These are phyloP conservation scores for Drosophila infuscata DNA, from an alignment of 2,888 invertebrate genomes.

Conservation along the genomic window DNA sequence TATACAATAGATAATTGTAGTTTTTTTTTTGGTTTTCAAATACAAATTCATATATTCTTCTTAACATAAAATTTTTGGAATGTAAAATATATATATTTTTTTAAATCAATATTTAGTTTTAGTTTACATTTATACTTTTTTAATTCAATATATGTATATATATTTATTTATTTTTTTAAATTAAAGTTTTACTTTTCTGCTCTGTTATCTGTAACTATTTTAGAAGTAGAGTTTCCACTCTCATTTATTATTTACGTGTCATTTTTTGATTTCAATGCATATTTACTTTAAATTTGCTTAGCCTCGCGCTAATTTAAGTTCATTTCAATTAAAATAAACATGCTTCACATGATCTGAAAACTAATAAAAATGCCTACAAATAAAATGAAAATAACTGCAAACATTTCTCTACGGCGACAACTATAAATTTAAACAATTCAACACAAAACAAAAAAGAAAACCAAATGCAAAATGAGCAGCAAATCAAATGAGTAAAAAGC, in stretches of 20 bases:
- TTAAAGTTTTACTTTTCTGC: no score
- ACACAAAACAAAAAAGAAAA: slow-evolving; percentile 14
- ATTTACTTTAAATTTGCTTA: slow-evolving; percentile 84
- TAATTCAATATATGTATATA: not conserved
- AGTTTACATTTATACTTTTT: not conserved
- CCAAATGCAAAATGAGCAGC: slow-evolving; percentile 64
- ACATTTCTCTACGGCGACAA: slow-evolving; percentile 53
- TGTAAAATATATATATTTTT: not conserved
- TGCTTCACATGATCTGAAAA: slow-evolving; percentile 37
- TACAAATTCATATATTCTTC: not conserved
- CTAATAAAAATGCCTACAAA: slow-evolving; percentile 33
- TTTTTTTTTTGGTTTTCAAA: slow-evolving; percentile 18
- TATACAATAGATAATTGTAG: slow-evolving; percentile 26
- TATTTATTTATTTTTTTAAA: not conserved
- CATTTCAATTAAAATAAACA: slow-evolving; percentile 82
- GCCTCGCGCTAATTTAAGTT: slow-evolving; percentile 84
- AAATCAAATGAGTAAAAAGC: slow-evolving; percentile 52
- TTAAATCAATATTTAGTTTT: not conserved
- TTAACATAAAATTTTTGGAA: not conserved
- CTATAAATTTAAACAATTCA: slow-evolving; percentile 48
- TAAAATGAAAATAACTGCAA: slow-evolving; percentile 33
- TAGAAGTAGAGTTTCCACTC: not conserved
- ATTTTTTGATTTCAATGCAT: slow-evolving; percentile 42
- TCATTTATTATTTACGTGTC: not conserved
- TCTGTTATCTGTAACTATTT: slow-evolving; percentile 6